Evolutionary conservation across 2,113 vertebrate species (phyloP).

Genomic region (Apteryx owenii): DNA sequence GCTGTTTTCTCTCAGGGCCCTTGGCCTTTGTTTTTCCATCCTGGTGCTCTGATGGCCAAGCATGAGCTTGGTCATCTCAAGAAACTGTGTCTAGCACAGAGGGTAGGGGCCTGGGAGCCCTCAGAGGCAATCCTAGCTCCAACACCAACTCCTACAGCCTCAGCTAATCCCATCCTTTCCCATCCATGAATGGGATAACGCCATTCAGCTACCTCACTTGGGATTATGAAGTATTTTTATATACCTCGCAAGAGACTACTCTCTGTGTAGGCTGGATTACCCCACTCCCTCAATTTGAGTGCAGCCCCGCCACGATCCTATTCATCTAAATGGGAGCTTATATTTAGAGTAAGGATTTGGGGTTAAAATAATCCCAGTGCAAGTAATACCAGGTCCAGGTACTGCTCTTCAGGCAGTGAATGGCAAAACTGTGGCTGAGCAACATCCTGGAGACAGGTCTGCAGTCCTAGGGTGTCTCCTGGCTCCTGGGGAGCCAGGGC

Average conservation of each 20-base stretch:
- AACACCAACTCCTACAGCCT: not conserved
- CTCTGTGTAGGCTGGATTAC: not conserved
- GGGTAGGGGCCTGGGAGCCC: not conserved
- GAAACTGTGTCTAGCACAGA: not conserved
- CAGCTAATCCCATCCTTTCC: not conserved
- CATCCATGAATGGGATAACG: fast-evolving
- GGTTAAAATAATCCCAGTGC: not conserved
- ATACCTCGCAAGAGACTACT: not conserved
- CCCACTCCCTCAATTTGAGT: not conserved
- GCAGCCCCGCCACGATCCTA: not conserved
- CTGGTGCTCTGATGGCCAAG: conserved; percentile 35
- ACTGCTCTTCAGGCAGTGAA: not conserved
- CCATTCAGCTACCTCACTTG: conserved; percentile 45
- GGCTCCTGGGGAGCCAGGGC: not conserved
- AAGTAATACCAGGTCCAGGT: not conserved
- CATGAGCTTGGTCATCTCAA: conserved; percentile 1
- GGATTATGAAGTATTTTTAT: not conserved
- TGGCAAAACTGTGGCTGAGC: not conserved
- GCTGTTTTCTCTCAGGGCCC: not conserved
- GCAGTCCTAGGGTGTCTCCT: not conserved
- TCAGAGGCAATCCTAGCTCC: not conserved
- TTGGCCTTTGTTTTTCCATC: not conserved
- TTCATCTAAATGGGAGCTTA: not conserved
- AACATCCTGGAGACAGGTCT: not conserved
- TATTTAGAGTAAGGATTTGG: not conserved